Conservation (phyloP, 2,888 invertebrate genomes). For the Galerucella nymphaeae region DNA sequence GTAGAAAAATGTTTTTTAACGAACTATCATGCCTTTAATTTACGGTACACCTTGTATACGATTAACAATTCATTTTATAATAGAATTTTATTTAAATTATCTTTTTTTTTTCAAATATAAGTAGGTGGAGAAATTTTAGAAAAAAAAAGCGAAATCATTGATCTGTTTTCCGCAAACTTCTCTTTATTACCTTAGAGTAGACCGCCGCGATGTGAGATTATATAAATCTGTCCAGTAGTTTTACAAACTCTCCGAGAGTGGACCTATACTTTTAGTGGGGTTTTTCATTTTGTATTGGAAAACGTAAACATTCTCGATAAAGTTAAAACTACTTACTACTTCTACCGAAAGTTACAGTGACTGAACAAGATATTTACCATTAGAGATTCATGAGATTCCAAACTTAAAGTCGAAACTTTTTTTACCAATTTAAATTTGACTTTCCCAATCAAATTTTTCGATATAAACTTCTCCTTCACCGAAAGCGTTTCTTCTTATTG, state of each 20-base stretch:
- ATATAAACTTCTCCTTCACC: constrained; percentile 44
- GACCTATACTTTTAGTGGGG: constrained; percentile 22
- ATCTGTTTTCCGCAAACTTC: constrained; percentile 7
- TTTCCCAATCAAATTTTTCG: constrained; percentile 54
- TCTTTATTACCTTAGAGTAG: constrained; percentile 5
- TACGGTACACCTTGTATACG: too few relatives aligned
- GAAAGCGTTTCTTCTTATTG: too few relatives aligned
- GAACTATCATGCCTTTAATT: too few relatives aligned
- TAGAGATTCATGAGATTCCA: constrained; percentile 57
- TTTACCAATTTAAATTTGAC: constrained; percentile 52
- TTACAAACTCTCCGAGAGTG: constrained; percentile 9
- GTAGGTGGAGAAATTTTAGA: too few relatives aligned
- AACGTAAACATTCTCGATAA: constrained; percentile 54
- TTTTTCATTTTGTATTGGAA: constrained; percentile 52
- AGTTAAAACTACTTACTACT: constrained; percentile 46
- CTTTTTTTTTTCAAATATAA: too few relatives aligned
- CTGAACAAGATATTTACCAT: constrained; percentile 47
- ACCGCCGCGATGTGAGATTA: constrained; percentile 15
- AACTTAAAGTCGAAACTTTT: constrained; percentile 57
- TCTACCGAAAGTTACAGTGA: constrained; percentile 29
- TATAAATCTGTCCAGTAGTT: constrained; percentile 26
- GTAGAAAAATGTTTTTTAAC: too few relatives aligned
- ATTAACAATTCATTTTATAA: too few relatives aligned
- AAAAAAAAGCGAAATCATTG: not conserved
- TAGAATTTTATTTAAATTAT: too few relatives aligned